Conservation (phyloP, 2,888 invertebrate species). For the Sarcophaga subvicina region DNA sequence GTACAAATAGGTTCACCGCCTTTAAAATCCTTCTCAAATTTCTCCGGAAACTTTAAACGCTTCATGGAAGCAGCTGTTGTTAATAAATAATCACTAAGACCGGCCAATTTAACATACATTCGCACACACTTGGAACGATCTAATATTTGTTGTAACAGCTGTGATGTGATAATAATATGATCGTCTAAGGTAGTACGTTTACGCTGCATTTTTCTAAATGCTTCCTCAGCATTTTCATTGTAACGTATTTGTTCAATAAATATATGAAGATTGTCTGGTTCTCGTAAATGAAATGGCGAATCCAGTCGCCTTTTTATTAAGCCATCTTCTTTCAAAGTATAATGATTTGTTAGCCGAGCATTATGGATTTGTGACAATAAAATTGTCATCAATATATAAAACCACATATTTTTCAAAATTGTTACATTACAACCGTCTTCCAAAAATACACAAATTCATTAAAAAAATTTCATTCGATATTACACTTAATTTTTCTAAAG, state of each 20-base stretch:
- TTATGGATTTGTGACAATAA: conserved; percentile 12
- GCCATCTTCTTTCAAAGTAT: conserved; percentile 78
- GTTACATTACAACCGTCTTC: neutral
- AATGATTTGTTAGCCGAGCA: conserved; percentile 76
- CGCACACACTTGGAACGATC: conserved; percentile 80
- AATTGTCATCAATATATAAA: conserved; percentile 19
- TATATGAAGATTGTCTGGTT: conserved; percentile 79
- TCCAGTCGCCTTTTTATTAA: conserved; percentile 79
- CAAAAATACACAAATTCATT: neutral
- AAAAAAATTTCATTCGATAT: neutral
- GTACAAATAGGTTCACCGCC: conserved; percentile 74
- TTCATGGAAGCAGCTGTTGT: conserved; percentile 71
- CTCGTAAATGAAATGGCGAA: conserved; percentile 80
- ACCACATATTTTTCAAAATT: conserved; percentile 33
- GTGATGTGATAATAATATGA: conserved; percentile 78
- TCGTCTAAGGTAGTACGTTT: conserved; percentile 79
- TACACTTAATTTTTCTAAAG: neutral
- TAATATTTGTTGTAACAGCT: conserved; percentile 79
- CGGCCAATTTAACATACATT: conserved; percentile 77
- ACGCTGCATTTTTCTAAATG: conserved; percentile 77
- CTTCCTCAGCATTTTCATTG: conserved; percentile 78
- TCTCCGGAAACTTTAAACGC: conserved; percentile 76
- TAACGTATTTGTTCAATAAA: conserved; percentile 80
- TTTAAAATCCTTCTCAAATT: conserved; percentile 69
- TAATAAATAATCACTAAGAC: conserved; percentile 77